Percentiles rank a stretch among this genome's conserved stretches.
These are phyloP conservation scores for Vicugna pacos DNA, from an alignment of 2,113 vertebrate species.

Conservation along the genomic window DNA sequence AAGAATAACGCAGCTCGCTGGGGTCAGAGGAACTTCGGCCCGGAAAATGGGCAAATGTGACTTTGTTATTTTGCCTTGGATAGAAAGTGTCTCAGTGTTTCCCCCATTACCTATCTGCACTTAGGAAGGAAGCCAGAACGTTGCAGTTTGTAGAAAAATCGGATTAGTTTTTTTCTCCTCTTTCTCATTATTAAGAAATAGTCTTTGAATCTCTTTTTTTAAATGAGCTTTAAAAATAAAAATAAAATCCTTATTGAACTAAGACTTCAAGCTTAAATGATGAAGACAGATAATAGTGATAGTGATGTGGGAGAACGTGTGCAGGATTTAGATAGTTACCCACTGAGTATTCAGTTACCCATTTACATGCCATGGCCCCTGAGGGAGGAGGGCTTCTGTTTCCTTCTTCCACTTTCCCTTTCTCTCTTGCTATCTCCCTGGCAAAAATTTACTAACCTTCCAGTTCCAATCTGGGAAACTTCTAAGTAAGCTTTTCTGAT, in stretches of 20 bases:
- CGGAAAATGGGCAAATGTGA: background rate
- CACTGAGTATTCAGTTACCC: background rate
- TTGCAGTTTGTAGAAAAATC: background rate
- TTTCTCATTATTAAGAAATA: background rate
- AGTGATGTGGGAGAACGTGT: background rate
- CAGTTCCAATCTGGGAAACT: background rate
- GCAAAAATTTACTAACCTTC: background rate
- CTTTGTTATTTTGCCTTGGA: background rate
- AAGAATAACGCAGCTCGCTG: background rate
- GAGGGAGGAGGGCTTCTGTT: background rate
- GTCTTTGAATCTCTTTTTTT: background rate
- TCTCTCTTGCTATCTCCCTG: background rate
- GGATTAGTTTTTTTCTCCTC: background rate
- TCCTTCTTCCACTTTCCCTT: background rate
- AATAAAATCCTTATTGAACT: background rate
- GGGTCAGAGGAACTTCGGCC: background rate
- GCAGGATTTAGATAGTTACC: accelerated
- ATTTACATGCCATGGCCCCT: background rate
- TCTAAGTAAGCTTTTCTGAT: background rate
- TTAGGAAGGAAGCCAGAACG: background rate
- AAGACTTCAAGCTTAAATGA: background rate
- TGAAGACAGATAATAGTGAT: background rate
- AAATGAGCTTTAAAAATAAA: background rate
- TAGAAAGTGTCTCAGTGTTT: conserved; percentile 7
- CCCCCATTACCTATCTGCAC: background rate